phyloP scores from a whole-genome alignment of 2,888 invertebrate species.

The Glaucopsyche alexis region DNA sequence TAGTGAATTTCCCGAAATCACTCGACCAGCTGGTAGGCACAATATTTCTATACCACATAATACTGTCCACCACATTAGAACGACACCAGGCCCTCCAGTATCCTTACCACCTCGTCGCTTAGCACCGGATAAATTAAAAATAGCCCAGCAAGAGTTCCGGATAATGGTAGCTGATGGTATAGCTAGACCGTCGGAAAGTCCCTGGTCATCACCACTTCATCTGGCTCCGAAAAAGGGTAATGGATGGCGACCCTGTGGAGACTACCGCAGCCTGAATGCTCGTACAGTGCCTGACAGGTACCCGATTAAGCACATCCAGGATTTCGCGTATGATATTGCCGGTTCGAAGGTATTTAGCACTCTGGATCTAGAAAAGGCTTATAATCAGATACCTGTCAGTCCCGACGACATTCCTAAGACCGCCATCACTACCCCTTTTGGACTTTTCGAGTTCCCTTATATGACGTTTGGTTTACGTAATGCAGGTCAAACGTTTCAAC shows the following conservation, averaged over 20 bases:
- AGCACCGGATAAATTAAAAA: slow-evolving; percentile 33
- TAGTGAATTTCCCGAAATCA: slow-evolving; percentile 23
- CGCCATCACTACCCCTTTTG: slow-evolving; percentile 47
- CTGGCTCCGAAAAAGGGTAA: slow-evolving; percentile 36
- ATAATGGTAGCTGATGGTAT: slow-evolving; percentile 34
- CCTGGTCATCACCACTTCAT: slow-evolving; percentile 38
- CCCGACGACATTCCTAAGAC: too few relatives aligned
- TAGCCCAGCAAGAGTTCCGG: too few relatives aligned
- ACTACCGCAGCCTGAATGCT: slow-evolving; percentile 38
- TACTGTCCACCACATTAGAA: slow-evolving; percentile 38
- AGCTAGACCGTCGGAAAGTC: slow-evolving; percentile 32
- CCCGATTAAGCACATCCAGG: too few relatives aligned
- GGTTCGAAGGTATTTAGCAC: too few relatives aligned
- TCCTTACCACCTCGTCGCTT: slow-evolving; percentile 32
- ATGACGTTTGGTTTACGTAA: too few relatives aligned
- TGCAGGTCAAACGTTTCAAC: too few relatives aligned
- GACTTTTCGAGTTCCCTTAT: too few relatives aligned
- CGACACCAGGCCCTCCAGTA: slow-evolving; percentile 37
- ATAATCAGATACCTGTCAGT: too few relatives aligned
- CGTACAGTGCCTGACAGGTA: slow-evolving; percentile 41
- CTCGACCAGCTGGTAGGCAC: slow-evolving; percentile 33
- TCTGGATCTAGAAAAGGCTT: too few relatives aligned
- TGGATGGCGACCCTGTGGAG: slow-evolving; percentile 38
- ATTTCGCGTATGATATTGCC: too few relatives aligned
- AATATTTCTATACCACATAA: slow-evolving; percentile 32